Evolutionary conservation across 2,888 invertebrate genomes (phyloP).

Genomic region (Polymixis lichenea): DNA sequence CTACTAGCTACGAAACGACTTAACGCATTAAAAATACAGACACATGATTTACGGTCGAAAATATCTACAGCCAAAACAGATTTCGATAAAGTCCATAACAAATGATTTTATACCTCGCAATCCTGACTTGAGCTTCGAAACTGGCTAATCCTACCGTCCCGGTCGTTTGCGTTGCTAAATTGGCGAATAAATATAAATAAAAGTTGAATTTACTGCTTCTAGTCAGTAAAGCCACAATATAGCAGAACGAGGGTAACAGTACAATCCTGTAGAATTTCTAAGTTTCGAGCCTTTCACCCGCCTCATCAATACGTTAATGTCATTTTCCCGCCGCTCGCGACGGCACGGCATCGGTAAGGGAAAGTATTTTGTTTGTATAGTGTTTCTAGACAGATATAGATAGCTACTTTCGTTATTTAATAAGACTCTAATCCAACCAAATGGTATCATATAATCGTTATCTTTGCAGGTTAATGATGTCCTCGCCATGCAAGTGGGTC

Average conservation of each 20-base stretch:
- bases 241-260: slow-evolving; percentile 12
- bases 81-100: slow-evolving; percentile 22
- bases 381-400: slow-evolving; percentile 10
- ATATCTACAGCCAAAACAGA: not conserved
- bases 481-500: not conserved
- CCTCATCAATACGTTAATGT: slow-evolving; percentile 23
- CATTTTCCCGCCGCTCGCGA: slow-evolving; percentile 5
- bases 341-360: not conserved
- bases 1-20: not conserved
- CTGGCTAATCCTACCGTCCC: slow-evolving; percentile 23
- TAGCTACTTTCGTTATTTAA: not conserved
- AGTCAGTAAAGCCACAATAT: slow-evolving; percentile 22
- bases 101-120: slow-evolving; percentile 7
- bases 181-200: slow-evolving; percentile 41
- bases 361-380: slow-evolving; percentile 15
- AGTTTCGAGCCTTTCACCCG: slow-evolving; percentile 7
- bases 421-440: slow-evolving; percentile 1
- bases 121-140: slow-evolving; percentile 25
- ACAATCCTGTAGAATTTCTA: slow-evolving; percentile 16
- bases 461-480: slow-evolving; percentile 20
- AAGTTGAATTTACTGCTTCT: slow-evolving; percentile 22
- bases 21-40: not conserved
- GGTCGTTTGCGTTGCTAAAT: slow-evolving; percentile 18
- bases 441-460: slow-evolving; percentile 16
- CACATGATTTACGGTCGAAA: not conserved